Conservation (phyloP, 2,113 vertebrate genomes). For the Cyphomyrus discorhynchus region DNA sequence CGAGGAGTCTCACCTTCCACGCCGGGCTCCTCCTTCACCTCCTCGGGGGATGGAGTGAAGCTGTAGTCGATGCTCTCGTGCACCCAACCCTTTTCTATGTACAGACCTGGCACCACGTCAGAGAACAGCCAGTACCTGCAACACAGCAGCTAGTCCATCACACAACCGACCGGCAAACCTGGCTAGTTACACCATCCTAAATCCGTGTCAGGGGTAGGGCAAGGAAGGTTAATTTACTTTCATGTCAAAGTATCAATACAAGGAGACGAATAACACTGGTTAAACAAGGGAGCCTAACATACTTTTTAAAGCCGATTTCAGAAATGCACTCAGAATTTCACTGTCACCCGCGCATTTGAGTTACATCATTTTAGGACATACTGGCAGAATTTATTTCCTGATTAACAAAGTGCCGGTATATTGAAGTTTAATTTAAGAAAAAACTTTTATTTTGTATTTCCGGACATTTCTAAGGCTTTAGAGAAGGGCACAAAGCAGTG, state of each 20-base stretch:
- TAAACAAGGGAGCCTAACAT: not conserved
- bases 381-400: not conserved
- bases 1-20: constrained; percentile 21
- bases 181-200: not conserved
- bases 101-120: constrained; percentile 87
- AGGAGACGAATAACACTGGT: not conserved
- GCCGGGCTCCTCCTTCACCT: constrained; percentile 48
- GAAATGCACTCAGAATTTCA: not conserved
- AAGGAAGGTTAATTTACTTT: not conserved
- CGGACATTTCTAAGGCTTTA: not conserved
- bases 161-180: too few relatives aligned
- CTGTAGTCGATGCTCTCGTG: constrained; percentile 85
- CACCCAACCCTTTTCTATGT: constrained; percentile 95
- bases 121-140: constrained; percentile 95
- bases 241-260: not conserved
- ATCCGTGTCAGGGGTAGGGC: not conserved
- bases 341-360: not conserved
- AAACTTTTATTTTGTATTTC: not conserved
- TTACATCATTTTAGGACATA: not conserved
- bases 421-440: not conserved
- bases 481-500: not conserved
- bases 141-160: not conserved
- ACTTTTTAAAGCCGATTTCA: not conserved
- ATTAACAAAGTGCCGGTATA: not conserved
- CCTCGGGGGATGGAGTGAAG: constrained; percentile 65